A percentile compares a stretch with the other conserved stretches of the same genome.
Evolutionary conservation across 1,140 invertebrate genomes (phyloP).

Genomic region (Drosophila leontia): DNA sequence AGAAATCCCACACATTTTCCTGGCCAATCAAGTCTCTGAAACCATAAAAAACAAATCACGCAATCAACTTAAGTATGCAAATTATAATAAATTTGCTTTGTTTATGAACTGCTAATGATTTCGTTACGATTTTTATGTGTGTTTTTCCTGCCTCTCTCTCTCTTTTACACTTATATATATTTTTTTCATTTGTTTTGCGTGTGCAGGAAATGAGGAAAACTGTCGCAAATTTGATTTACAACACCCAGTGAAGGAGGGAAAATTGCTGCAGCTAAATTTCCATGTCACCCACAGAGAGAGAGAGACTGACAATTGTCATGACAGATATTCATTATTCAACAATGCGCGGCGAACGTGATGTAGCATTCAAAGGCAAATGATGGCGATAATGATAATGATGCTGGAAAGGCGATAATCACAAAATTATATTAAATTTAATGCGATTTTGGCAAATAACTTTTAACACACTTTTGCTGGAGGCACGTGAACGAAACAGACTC

Average conservation of each 20-base stretch:
- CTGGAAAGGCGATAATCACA: constrained; percentile 63
- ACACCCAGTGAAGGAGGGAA: constrained; percentile 31
- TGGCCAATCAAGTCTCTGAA: constrained; percentile 19
- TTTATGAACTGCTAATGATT: constrained; percentile 69
- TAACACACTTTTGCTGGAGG: constrained; percentile 43
- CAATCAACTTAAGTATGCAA: constrained; percentile 57
- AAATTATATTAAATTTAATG: constrained; percentile 68
- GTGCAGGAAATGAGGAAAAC: constrained; percentile 58
- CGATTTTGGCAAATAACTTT: constrained; percentile 48
- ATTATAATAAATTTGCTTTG: constrained; percentile 54
- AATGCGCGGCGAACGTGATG: constrained; percentile 70
- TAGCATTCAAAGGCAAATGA: constrained; percentile 53
- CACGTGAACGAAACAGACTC: constrained; percentile 13
- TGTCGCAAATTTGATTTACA: constrained; percentile 76
- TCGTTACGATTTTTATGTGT: constrained; percentile 50
- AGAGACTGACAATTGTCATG: constrained; percentile 62
- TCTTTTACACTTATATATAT: constrained; percentile 5
- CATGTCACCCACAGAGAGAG: constrained; percentile 38
- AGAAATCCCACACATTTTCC: background rate
- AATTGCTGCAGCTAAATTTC: constrained; percentile 38
- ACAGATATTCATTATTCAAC: constrained; percentile 55
- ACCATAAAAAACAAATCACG: constrained; percentile 37
- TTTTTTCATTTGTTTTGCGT: constrained; percentile 31
- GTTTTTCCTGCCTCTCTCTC: constrained; percentile 10
- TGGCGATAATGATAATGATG: constrained; percentile 34